Evolutionary conservation across 2,797 vertebrate genomes (phyloP), one percentile per base, ranked within the genome.

Genomic region (Rhinogobio ventralis): DNA sequence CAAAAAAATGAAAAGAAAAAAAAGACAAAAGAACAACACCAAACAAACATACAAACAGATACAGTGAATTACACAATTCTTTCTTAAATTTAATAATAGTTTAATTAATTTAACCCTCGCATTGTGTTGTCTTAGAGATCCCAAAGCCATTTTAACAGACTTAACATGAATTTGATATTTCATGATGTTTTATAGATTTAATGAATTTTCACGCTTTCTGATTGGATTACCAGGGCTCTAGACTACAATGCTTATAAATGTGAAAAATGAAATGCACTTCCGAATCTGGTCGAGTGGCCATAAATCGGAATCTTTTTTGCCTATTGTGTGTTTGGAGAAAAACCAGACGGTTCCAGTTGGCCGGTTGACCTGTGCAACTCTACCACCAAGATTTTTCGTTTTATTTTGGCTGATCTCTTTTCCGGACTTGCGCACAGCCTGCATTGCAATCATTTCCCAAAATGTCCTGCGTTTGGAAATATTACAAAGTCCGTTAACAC

Each of bases 21-120:
- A 60, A 91, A 93, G 91, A 94, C 91, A 91, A 91, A 94, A 77
- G 51, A 77, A 80, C 71, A 81, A 67, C 45, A 78, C 20, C 25
- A 45, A 11, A 45, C 62, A 51, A 75, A 73, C 20, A 75, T 55
- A 78, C 20, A 55, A 53, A 87, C 69, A 42, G 17, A 83, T 66
- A 73, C 23, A 33, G 71, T 78, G 30, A 80, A 86, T 57, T 67
- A 23, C 19, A 30, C n/a, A 7, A 25, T 33, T n/a, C 23, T 55
- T 28, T 25, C 33, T 10, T 42, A 30, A 42, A 64, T 30, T 8
- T 28, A 28, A 57, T 81, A 57, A 42, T 39, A 55, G 4, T 64
- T 64, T 64, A 7, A 64, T 64, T 57, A 5, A 13, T 42, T 64
- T 8, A 81, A 68, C 20, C 7, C 33, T n/a, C 30, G 13, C 1